These are phyloP conservation scores for Ypsolopha scabrella DNA, from an alignment of 2,888 invertebrate genomes.

Conservation along the genomic window DNA sequence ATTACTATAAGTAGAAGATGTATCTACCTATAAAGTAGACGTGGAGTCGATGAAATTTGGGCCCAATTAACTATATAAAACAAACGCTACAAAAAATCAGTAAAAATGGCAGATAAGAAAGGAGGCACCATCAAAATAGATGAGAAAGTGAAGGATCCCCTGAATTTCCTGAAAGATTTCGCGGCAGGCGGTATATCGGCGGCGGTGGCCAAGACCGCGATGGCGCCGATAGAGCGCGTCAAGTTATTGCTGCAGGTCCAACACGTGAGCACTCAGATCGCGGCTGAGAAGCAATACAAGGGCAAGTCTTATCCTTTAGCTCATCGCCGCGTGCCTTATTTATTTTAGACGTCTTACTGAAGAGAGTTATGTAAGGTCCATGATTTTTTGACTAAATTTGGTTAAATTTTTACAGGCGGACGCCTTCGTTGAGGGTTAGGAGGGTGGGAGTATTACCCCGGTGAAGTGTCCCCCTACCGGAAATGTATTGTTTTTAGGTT, in stretches of 20 bases:
- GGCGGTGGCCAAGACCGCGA: constrained; percentile 93
- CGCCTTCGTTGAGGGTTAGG: too few species aligned
- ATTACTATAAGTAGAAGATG: too few species aligned
- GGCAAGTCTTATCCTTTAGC: constrained; percentile 28
- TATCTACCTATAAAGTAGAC: too few species aligned
- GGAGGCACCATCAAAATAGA: constrained; percentile 10
- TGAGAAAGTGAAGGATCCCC: constrained; percentile 60
- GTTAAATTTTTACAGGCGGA: too few species aligned
- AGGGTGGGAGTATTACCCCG: too few species aligned
- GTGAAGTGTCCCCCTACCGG: too few species aligned
- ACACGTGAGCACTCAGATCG: constrained; percentile 91
- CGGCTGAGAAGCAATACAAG: constrained; percentile 90
- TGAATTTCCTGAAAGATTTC: constrained; percentile 89
- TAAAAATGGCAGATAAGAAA: constrained; percentile 8
- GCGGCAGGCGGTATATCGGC: constrained; percentile 93
- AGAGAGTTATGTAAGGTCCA: too few species aligned
- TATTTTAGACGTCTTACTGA: too few species aligned
- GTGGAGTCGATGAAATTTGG: too few species aligned
- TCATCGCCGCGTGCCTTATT: too few species aligned
- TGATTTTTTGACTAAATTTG: too few species aligned
- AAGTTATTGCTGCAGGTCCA: constrained; percentile 95
- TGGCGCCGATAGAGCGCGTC: constrained; percentile 96
- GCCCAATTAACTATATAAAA: neutral
- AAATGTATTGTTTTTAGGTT: too few species aligned
- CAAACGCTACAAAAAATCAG: neutral